Evolutionary conservation across 2,888 invertebrate species (phyloP).

Genomic region (Glyphotaelius pellucidus): DNA sequence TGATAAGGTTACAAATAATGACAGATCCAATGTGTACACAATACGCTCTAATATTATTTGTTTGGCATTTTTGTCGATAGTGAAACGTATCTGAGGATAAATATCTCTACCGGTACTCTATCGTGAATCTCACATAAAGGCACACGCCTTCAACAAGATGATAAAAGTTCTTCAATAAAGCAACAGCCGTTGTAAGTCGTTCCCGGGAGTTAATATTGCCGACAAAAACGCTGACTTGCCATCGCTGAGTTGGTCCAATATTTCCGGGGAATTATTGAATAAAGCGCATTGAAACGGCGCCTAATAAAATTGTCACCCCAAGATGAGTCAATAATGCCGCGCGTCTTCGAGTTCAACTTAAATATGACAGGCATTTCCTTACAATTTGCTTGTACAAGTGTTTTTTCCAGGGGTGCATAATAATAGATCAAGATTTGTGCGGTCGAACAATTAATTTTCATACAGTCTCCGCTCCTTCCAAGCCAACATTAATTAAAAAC

Average conservation of each 20-base stretch:
- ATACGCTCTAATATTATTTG: not conserved
- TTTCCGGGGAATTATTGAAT: slow-evolving; percentile 63
- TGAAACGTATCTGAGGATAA: not conserved
- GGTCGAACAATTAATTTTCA: not conserved
- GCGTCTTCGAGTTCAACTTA: not conserved
- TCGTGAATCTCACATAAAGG: not conserved
- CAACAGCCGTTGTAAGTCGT: not conserved
- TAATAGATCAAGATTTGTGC: not conserved
- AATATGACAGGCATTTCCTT: slow-evolving; percentile 32
- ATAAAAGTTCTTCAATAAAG: not conserved
- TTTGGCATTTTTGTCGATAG: not conserved
- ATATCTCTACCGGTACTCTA: not conserved
- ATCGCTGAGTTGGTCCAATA: slow-evolving; percentile 56
- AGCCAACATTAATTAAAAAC: not conserved
- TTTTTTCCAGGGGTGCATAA: slow-evolving; percentile 2
- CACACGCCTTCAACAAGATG: not conserved
- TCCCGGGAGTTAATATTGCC: slow-evolving; percentile 32
- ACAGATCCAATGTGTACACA: not conserved
- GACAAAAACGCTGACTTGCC: slow-evolving; percentile 57
- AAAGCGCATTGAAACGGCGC: slow-evolving; percentile 64
- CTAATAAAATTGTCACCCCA: slow-evolving; percentile 66
- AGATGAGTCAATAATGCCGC: slow-evolving; percentile 57
- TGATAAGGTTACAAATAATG: not conserved
- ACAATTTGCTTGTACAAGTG: slow-evolving; percentile 28
- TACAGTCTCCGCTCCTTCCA: not conserved